Evolutionary conservation across 1,140 invertebrate genomes (phyloP), one percentile per base, ranked within the genome.

Genomic region (Drosophila ficusphila): DNA sequence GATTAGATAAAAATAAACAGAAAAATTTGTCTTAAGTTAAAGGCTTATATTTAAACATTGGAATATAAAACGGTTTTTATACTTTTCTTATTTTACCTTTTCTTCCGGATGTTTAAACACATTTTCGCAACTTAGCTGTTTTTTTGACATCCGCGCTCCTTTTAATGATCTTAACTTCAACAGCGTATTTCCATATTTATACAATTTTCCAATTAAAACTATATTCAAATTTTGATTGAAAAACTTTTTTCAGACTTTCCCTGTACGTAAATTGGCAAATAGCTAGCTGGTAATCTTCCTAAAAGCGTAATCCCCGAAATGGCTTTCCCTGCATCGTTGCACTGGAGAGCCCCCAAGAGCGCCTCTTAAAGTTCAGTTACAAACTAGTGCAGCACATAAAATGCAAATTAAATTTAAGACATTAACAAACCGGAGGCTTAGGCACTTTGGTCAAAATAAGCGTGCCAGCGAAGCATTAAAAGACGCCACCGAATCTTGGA

Each of bases 321-420:
- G 16, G 39, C 21, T 64, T 46, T 64, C 39, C 29, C 54, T 64
- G 60, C 54, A 64, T 65, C 62, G 60, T n/a, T 52, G 62, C 58
- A 33, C 27, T n/a, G 12, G 7, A 19, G 18, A 29, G 14, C 19
- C 33, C 33, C 9, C 33, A 25, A 61, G 42, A 51, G 39, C 56
- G 29, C 14, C 68, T 49, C 34, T 64, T 83, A 61, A 60, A 46
- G 42, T 71, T 70, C 79, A 78, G 75, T 83, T 78, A 79, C 34
- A 57, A 65, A 33, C 57, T 56, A 57, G 74, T 67, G 74, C 53
- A 61, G 72, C 42, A 47, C 53, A 83, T 62, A 60, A 78, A 82
- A 85, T 83, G 62, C 49, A 83, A 83, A 83, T 78, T 57, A 78
- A 58, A 70, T 57, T 58, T 73, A 29, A 51, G 54, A 60, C 57